Base-by-base conservation (phyloP, 2,797 vertebrate species). In the Acanthurus tractus region DNA sequence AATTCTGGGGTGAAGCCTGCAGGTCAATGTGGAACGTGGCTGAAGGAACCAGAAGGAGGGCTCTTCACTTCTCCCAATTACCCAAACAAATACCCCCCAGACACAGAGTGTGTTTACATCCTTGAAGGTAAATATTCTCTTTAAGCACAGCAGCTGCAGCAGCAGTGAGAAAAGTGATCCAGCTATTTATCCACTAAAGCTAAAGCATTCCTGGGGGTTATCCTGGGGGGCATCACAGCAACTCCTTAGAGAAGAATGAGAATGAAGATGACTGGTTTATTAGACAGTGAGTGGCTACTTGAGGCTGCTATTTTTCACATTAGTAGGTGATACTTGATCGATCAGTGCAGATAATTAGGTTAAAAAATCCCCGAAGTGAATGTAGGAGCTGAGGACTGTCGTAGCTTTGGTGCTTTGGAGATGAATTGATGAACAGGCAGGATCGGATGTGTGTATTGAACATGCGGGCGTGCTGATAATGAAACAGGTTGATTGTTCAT, bases 21-120 rank as follows among this genome's bases (percentile, higher is more conserved):
- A 79, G 96, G 97, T 85, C 97, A 99, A 93, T 99, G 98, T 93
- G 98, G 98, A 92, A 96, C 96, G 63, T 99, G 98, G 98, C 97
- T 98, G 87, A 99, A 99, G 88, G 96, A 99, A 94, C 83, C 97
- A 85, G 96, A 99, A 84, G 98, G 98, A 93, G 98, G 98, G 49
- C 90, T 97, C 87, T 99, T 99, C 88, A 99, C 97, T 54, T 99
- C 98, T 91, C 97, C 98, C 91, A 99, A 98, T 91, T 99, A 98
- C 80, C 98, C 98, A 81, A 97, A 96, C 97, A 99, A 99, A 94
- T 99, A 99, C 87, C 97, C 98, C 88, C 98, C 98, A 76, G 96
- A 97, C 93, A 96, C 96, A 89, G 98, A 99, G 92, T 99, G 98
- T 70, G 94, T 98, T 94, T 99, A 99, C 94, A 99, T 99, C 90